phyloP scores from a whole-genome alignment of 2,888 invertebrate species.

The Tetramorium bicarinatum region DNA sequence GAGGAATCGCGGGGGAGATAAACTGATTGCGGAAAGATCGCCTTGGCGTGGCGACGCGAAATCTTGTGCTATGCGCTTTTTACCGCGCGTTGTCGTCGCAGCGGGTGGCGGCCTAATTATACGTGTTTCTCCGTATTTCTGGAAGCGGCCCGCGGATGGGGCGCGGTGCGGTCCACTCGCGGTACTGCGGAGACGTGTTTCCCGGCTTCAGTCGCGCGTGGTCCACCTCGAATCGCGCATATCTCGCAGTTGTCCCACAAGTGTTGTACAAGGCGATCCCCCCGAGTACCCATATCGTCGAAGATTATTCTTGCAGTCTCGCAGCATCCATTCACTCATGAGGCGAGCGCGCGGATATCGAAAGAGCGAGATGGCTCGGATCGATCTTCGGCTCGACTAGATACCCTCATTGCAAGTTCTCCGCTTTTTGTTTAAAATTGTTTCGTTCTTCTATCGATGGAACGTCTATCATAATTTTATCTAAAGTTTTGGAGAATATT shows the following conservation, averaged over 20 bases:
- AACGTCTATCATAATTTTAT: not conserved
- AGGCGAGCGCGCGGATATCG: constrained; percentile 63
- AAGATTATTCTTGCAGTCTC: constrained; percentile 25
- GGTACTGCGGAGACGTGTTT: constrained; percentile 72
- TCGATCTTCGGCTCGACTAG: constrained; percentile 24
- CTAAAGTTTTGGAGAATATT: not conserved
- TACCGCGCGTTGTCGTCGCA: constrained; percentile 71
- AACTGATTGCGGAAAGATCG: not conserved
- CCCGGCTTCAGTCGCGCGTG: constrained; percentile 83
- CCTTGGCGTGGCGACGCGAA: constrained; percentile 3
- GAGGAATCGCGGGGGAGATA: not conserved
- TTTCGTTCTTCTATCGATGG: not conserved
- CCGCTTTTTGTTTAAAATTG: not conserved
- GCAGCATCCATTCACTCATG: constrained; percentile 58
- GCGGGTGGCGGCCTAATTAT: constrained; percentile 83
- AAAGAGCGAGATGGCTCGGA: constrained; percentile 39
- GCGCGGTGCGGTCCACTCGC: constrained; percentile 74
- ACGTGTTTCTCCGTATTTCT: constrained; percentile 85
- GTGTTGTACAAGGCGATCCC: constrained; percentile 22
- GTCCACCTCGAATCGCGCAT: constrained; percentile 78
- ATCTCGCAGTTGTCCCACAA: constrained; percentile 31
- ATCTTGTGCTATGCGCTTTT: constrained; percentile 43
- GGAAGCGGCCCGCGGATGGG: constrained; percentile 84
- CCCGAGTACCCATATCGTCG: not conserved
- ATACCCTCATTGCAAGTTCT: constrained; percentile 31